These are phyloP conservation scores for Polylopha cassiicola DNA, from an alignment of 2,888 invertebrate species.

Conservation along the genomic window DNA sequence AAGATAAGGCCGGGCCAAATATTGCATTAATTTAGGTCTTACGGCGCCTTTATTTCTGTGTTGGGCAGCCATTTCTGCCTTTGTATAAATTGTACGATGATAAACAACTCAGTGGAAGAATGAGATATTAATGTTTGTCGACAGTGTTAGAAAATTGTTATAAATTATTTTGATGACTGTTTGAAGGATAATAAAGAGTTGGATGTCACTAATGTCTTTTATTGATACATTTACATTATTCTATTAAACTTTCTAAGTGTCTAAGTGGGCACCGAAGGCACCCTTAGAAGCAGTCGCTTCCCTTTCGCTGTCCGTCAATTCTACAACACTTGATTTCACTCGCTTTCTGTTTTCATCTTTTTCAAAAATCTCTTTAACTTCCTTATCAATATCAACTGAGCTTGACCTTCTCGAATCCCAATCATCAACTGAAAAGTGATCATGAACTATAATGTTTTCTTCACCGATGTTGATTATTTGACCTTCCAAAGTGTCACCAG, in stretches of 20 bases:
- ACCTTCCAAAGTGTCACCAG: conserved; percentile 53
- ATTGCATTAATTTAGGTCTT: conserved; percentile 72
- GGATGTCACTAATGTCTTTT: conserved; percentile 68
- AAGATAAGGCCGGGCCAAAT: conserved; percentile 76
- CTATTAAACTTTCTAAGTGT: conserved; percentile 5
- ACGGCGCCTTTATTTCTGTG: conserved; percentile 62
- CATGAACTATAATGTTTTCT: conserved; percentile 53
- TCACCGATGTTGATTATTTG: conserved; percentile 53
- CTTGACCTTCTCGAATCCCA: conserved; percentile 57
- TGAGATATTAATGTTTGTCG: conserved; percentile 74
- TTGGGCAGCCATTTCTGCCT: conserved; percentile 58
- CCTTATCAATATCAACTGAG: conserved; percentile 59
- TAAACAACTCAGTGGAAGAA: conserved; percentile 74
- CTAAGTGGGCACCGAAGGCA: conserved; percentile 49
- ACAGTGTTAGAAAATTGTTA: conserved; percentile 79
- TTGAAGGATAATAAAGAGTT: conserved; percentile 79
- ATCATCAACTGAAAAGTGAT: conserved; percentile 36
- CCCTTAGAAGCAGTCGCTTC: conserved; percentile 39
- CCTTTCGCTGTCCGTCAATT: conserved; percentile 32
- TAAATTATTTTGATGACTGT: conserved; percentile 80
- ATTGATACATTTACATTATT: conserved; percentile 33
- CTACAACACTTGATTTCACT: conserved; percentile 30
- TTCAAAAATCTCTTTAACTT: conserved; percentile 64
- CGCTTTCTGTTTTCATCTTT: conserved; percentile 42
- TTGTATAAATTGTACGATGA: conserved; percentile 62